phyloP scores from a whole-genome alignment of 2,888 invertebrate species.

The Macrostomum cliftonense region DNA sequence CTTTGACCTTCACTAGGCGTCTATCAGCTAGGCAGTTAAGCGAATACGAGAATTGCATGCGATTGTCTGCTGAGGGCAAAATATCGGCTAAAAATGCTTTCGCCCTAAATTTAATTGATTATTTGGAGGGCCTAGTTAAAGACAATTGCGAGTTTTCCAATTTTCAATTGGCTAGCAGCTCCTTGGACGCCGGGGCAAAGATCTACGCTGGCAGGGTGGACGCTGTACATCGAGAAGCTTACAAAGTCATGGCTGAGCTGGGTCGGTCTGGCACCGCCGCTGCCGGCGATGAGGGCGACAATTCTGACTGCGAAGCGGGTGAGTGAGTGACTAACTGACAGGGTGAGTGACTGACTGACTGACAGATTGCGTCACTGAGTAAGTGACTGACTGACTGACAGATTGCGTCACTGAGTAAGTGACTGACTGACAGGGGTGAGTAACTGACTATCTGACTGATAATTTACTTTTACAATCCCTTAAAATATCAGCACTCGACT shows the following conservation, averaged over 20 bases:
- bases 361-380: too few species aligned
- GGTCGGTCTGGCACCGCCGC: not conserved
- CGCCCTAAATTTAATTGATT: slow-evolving; percentile 64
- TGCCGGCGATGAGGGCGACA: not conserved
- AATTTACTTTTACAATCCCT: too few species aligned
- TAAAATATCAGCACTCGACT: too few species aligned
- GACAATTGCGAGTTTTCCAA: not conserved
- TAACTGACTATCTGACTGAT: too few species aligned
- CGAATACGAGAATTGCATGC: not conserved
- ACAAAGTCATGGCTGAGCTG: slow-evolving; percentile 45
- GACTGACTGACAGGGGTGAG: too few species aligned
- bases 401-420: too few species aligned
- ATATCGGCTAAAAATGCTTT: slow-evolving; percentile 72
- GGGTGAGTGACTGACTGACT: too few species aligned
- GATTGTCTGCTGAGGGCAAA: slow-evolving; percentile 42
- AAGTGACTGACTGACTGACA: too few species aligned
- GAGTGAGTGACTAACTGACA: too few species aligned
- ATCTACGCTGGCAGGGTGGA: slow-evolving; percentile 72
- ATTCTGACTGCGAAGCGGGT: not conserved
- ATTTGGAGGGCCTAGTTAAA: slow-evolving; percentile 22
- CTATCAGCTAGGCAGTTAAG: too few species aligned
- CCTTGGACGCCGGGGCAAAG: slow-evolving; percentile 67
- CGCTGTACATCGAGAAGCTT: slow-evolving; percentile 56
- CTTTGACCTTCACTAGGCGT: too few species aligned
- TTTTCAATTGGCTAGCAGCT: slow-evolving; percentile 55